Evolutionary conservation across 2,113 vertebrate species (phyloP).

Genomic region (Rhinolophus sinicus): DNA sequence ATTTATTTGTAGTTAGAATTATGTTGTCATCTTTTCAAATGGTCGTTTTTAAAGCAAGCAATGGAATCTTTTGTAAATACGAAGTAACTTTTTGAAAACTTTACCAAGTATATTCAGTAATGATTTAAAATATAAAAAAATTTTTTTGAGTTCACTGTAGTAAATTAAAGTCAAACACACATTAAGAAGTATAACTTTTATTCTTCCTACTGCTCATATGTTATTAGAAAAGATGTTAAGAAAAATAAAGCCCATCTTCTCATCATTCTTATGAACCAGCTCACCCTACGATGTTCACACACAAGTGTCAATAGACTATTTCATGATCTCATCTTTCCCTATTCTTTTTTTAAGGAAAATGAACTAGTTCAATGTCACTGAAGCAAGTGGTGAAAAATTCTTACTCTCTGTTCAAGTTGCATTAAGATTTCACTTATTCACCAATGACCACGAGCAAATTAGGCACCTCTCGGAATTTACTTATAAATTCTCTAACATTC

Average conservation of each 20-base stretch:
- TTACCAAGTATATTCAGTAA: background rate
- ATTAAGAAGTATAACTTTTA: background rate
- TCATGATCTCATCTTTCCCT: background rate
- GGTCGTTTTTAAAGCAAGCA: background rate
- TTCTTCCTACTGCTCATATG: background rate
- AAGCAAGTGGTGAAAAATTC: background rate
- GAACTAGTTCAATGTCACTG: background rate
- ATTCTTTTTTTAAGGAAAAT: background rate
- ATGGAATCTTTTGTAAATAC: conserved; percentile 8
- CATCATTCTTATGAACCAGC: background rate
- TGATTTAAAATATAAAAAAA: background rate
- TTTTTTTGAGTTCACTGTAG: background rate
- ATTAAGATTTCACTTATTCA: background rate
- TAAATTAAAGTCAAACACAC: background rate
- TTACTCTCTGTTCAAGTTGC: background rate
- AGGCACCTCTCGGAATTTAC: background rate
- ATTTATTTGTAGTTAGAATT: conserved; percentile 15
- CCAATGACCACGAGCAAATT: background rate
- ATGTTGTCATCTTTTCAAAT: background rate
- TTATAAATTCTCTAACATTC: background rate
- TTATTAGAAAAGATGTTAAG: background rate
- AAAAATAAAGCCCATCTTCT: background rate
- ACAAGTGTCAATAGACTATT: background rate
- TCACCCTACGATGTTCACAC: background rate
- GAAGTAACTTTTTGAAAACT: background rate